Conservation (phyloP, 2,888 invertebrate genomes). For the Odontothrips loti region DNA sequence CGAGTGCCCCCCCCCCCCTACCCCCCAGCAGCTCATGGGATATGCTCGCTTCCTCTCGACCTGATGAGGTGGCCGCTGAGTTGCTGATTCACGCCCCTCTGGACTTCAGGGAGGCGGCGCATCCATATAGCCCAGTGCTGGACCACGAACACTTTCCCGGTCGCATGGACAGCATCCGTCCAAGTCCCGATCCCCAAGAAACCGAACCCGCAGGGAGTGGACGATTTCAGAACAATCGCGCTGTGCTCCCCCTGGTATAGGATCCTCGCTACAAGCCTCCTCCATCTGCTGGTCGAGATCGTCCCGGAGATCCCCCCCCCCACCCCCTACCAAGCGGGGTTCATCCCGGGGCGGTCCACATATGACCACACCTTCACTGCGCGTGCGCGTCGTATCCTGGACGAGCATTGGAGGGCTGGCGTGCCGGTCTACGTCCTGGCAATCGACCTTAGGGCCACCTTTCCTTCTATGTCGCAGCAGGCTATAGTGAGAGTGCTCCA, state of each 20-base stretch:
- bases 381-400: neutral
- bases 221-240: neutral
- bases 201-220: neutral
- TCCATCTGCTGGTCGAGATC: neutral
- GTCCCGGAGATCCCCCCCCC: neutral
- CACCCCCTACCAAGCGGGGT: neutral
- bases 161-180: neutral
- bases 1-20: neutral
- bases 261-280: neutral
- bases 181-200: neutral
- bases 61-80: neutral
- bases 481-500: neutral
- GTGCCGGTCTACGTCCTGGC: neutral
- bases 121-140: neutral
- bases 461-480: neutral
- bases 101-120: neutral
- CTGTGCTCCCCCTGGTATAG: neutral
- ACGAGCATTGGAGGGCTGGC: neutral
- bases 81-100: neutral
- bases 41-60: neutral
- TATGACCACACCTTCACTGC: neutral
- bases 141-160: neutral
- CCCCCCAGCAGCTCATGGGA: neutral
- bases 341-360: neutral
- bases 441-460: neutral